Conservation (phyloP, 1,140 invertebrate species). For the Leptinotarsa texana region DNA sequence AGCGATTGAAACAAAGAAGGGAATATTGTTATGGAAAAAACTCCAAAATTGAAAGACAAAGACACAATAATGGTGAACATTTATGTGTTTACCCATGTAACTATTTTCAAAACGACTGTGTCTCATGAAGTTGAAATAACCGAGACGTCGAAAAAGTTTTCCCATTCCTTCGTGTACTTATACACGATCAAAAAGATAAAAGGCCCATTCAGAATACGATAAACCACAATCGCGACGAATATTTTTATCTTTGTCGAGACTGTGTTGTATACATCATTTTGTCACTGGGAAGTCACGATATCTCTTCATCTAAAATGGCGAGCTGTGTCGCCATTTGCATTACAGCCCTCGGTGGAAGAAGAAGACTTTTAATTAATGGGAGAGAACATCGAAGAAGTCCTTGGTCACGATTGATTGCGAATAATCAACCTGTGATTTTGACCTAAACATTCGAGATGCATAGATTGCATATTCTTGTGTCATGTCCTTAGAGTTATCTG, state of each 20-base stretch:
- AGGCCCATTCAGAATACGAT: background rate
- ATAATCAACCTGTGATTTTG: slow-evolving; percentile 3
- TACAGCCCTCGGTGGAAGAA: slow-evolving; percentile 13
- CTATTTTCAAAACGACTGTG: too few relatives aligned
- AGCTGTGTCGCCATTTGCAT: slow-evolving; percentile 26
- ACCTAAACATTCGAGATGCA: background rate
- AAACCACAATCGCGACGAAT: background rate
- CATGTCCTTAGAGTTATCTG: background rate
- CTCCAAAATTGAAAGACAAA: too few relatives aligned
- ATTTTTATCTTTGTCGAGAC: background rate
- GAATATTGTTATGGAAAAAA: too few relatives aligned
- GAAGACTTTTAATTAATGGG: slow-evolving; percentile 10
- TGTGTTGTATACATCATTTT: slow-evolving; percentile 34
- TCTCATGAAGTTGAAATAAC: background rate
- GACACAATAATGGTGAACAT: too few relatives aligned
- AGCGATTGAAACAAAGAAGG: too few relatives aligned
- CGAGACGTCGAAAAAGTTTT: background rate
- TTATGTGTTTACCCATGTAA: too few relatives aligned
- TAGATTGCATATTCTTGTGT: background rate
- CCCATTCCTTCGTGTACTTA: background rate
- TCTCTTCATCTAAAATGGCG: slow-evolving; percentile 33
- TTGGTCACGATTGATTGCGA: slow-evolving; percentile 14
- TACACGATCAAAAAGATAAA: background rate
- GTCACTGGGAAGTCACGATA: slow-evolving; percentile 37
- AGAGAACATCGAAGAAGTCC: slow-evolving; percentile 7